Evolutionary conservation across 2,113 vertebrate species (phyloP).

Genomic region (Oenanthe melanoleuca): DNA sequence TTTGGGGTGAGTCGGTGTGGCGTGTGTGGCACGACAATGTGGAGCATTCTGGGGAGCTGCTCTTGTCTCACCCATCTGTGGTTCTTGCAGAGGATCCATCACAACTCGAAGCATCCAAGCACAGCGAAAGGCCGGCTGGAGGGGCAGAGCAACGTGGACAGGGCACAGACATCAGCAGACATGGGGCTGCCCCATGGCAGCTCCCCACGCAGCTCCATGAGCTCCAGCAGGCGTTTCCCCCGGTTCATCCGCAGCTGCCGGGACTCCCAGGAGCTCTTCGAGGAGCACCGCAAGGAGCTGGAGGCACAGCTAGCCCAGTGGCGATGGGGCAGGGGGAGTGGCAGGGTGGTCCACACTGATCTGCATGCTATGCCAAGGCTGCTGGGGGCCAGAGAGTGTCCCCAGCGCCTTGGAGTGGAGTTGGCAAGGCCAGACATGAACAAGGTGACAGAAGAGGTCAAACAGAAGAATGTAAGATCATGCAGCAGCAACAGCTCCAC

Average conservation of each 20-base stretch:
- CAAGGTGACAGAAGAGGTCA: not conserved
- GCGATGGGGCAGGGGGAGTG: not conserved
- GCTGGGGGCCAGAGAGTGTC: not conserved
- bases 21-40: rapidly evolving
- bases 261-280: not conserved
- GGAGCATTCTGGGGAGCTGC: not conserved
- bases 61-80: not conserved
- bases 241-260: not conserved
- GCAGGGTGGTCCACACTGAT: not conserved
- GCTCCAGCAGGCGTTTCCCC: not conserved
- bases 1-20: not conserved
- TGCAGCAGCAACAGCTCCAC: not conserved
- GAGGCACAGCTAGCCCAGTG: not conserved
- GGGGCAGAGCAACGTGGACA: not conserved
- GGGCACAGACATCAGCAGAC: not conserved
- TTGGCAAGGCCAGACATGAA: not conserved
- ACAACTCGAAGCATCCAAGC: not conserved
- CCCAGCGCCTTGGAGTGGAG: not conserved
- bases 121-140: not conserved
- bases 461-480: rapidly evolving
- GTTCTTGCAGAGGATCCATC: not conserved
- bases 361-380: not conserved
- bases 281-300: not conserved
- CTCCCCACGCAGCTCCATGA: not conserved
- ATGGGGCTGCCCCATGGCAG: not conserved